Evolutionary conservation across 2,797 vertebrate genomes (phyloP).

Genomic region (Balearica regulorum): DNA sequence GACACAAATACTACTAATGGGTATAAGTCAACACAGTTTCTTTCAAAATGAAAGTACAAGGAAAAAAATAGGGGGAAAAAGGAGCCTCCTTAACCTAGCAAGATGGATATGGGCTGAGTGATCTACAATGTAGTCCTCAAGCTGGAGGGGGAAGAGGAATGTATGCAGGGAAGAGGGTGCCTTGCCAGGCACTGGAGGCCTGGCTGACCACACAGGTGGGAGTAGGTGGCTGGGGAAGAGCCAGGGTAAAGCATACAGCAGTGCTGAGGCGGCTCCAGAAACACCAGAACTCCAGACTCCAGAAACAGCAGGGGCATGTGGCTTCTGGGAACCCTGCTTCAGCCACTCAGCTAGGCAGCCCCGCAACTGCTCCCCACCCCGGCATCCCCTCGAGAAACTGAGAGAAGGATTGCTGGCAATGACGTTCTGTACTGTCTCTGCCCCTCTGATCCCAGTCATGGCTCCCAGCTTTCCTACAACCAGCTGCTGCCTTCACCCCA

Average conservation of each 20-base stretch:
- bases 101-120: neutral
- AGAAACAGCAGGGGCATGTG: neutral
- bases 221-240: neutral
- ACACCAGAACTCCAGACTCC: neutral
- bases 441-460: neutral
- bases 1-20: neutral
- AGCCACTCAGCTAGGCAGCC: fast-evolving
- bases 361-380: fast-evolving
- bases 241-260: neutral
- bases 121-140: neutral
- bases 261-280: neutral
- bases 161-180: neutral
- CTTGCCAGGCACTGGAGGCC: neutral
- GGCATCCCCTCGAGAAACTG: neutral
- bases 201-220: neutral
- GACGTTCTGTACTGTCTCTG: neutral
- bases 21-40: neutral
- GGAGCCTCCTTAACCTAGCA: neutral
- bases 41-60: neutral
- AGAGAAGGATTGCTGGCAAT: neutral
- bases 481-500: neutral
- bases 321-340: neutral
- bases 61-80: neutral
- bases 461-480: neutral
- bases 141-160: neutral